Percentiles rank a stretch among this genome's conserved stretches.
Evolutionary conservation across 2,113 vertebrate species (phyloP).

Genomic region (Labrus mixtus): DNA sequence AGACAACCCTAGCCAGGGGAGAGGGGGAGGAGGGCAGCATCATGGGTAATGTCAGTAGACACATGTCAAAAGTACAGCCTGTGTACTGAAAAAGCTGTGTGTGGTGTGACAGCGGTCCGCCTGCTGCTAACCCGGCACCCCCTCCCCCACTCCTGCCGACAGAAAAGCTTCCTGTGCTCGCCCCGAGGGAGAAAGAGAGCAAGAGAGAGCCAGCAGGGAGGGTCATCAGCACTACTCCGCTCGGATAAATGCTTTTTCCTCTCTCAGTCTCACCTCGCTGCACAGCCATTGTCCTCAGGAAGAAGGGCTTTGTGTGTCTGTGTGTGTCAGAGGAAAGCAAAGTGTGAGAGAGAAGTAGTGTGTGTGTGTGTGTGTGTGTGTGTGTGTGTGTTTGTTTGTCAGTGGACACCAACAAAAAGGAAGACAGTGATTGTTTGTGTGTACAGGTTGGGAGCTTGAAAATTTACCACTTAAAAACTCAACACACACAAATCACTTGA

Average conservation of each 20-base stretch:
- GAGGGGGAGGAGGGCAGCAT: constrained; percentile 56
- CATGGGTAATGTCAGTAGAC: constrained; percentile 81
- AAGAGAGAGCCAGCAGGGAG: constrained; percentile 58
- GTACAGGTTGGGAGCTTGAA: background rate
- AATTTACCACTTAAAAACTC: constrained; percentile 28
- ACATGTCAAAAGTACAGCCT: constrained; percentile 81
- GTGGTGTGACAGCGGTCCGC: constrained; percentile 75
- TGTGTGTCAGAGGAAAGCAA: constrained; percentile 47
- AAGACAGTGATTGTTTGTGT: background rate
- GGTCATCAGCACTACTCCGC: constrained; percentile 71
- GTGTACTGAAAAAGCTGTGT: constrained; percentile 79
- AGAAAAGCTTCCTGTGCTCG: constrained; percentile 70
- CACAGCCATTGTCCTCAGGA: constrained; percentile 73
- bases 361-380: constrained; percentile 22
- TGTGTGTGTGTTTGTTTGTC: constrained; percentile 36
- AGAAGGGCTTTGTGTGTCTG: constrained; percentile 47
- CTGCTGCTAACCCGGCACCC: constrained; percentile 48
- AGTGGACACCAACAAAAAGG: constrained; percentile 1
- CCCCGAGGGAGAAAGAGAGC: constrained; percentile 59
- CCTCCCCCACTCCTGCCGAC: constrained; percentile 49
- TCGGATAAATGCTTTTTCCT: constrained; percentile 78
- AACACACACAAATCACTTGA: constrained; percentile 44
- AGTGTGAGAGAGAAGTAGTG: constrained; percentile 18
- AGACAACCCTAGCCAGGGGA: constrained; percentile 72
- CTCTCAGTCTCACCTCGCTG: constrained; percentile 72